Conservation (phyloP, 2,888 invertebrate genomes). For the Subacronicta megacephala region DNA sequence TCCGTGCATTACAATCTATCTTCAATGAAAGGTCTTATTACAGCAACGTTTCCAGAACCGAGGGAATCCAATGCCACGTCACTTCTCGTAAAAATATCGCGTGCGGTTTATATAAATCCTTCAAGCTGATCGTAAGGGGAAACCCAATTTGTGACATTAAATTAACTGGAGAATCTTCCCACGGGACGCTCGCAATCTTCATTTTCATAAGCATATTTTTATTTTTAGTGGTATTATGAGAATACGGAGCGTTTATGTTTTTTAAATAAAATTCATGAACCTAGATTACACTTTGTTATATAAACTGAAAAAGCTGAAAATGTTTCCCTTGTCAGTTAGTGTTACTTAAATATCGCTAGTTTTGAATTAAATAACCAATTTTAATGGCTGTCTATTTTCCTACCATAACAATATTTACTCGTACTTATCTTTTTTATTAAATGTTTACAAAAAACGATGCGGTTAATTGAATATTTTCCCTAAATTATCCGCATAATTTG, state of each 20-base stretch:
- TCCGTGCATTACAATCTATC: neutral
- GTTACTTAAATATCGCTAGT: no score
- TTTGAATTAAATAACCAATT: no score
- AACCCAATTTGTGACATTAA: conserved; percentile 65
- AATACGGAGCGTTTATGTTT: conserved; percentile 11
- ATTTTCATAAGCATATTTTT: conserved; percentile 59
- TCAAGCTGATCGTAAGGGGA: conserved; percentile 59
- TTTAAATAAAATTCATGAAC: neutral
- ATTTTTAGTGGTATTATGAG: conserved; percentile 43
- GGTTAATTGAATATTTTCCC: no score
- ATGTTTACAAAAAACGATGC: neutral
- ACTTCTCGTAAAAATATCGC: conserved; percentile 57
- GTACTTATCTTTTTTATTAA: neutral
- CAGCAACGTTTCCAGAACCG: conserved; percentile 10
- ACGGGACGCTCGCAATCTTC: conserved; percentile 54
- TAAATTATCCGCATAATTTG: no score
- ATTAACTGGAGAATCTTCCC: conserved; percentile 54
- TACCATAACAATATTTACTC: no score
- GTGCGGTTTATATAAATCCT: conserved; percentile 60
- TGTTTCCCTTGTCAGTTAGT: no score
- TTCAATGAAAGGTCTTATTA: conserved; percentile 18
- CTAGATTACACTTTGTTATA: no score
- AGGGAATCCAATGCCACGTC: conserved; percentile 26
- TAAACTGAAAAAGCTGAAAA: no score
- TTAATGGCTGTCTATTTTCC: no score